Base-by-base conservation (phyloP, 1,140 invertebrate species). In the Samia ricini region DNA sequence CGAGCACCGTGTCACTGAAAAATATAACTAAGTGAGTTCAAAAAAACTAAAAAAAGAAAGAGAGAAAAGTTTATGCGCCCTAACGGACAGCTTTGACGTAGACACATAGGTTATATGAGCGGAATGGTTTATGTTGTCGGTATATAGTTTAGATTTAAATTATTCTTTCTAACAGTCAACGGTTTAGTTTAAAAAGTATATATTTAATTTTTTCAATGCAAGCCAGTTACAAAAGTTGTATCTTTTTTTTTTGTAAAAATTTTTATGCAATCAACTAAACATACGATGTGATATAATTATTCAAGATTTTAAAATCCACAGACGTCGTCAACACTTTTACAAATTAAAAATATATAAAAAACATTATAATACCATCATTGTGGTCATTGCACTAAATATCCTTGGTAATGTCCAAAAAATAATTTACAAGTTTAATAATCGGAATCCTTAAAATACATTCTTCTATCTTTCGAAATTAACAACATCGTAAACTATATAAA, bases 391-490 rank as follows among this genome's bases (percentile, higher is more conserved):
- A n/a, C n/a, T n/a, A n/a, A n/a, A n/a, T n/a, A n/a, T n/a, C n/a
- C n/a, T n/a, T n/a, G n/a, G n/a, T n/a, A n/a, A n/a, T n/a, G n/a
- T n/a, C n/a, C n/a, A n/a, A n/a, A n/a, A n/a, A n/a, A n/a, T n/a
- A n/a, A 42, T 4, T 15, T 2, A 42, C 4, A 15, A 15, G 3
- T 42, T 42, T 42, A 42, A 42, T 42, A 42, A 36, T 2, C 10
- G 12, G 4, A 0, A 42, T 42, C 4, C 4, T 12, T 42, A 0
- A 42, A 15, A 15, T 42, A 42, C 10, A 42, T 42, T 42, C 73
- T 71, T 69, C 72, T 74, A 81, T 78, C 80, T 71, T 84, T 79
- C 77, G 72, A 75, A 85, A 85, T 87, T 85, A 85, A 87, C 79
- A 79, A 73, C 71, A 64, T 73, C 64, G 76, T 85, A 83, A 81